A percentile compares a stretch with the other conserved stretches of the same genome.
phyloP scores from a whole-genome alignment of 2,888 invertebrate species.

The Pantelozetes paolii region DNA sequence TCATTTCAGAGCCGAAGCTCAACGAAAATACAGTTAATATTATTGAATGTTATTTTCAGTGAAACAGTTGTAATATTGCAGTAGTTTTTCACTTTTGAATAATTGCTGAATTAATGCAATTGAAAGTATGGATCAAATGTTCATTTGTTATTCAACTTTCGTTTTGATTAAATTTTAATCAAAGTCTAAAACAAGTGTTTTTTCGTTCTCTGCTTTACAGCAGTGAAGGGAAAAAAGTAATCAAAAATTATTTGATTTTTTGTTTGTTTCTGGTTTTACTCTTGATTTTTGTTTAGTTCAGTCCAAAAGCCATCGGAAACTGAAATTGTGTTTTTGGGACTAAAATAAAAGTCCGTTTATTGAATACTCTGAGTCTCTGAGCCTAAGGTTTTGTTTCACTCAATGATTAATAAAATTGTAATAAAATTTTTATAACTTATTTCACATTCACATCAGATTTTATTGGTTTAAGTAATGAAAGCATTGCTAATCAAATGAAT shows the following conservation, averaged over 20 bases:
- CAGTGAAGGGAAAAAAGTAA: no score
- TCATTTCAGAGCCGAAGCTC: neutral
- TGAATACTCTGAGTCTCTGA: no score
- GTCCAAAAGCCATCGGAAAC: no score
- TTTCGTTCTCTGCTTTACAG: neutral
- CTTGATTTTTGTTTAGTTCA: no score
- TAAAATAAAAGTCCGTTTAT: no score
- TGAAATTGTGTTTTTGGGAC: no score
- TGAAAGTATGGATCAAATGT: no score
- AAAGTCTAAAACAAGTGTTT: neutral
- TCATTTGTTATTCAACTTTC: no score
- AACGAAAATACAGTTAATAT: neutral
- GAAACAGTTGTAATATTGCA: neutral
- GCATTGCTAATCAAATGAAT: neutral
- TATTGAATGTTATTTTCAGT: neutral
- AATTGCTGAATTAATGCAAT: no score
- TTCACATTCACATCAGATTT: neutral
- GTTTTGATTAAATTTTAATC: neutral
- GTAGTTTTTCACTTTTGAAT: neutral
- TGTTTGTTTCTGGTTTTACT: no score
- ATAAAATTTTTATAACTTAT: neutral
- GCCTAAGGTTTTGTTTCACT: no score
- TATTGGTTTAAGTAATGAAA: neutral
- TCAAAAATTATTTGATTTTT: no score
- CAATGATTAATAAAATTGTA: neutral